Percentiles rank a stretch among this genome's conserved stretches.
These are phyloP conservation scores for Chloropsis cyanopogon DNA, from an alignment of 2,113 vertebrate genomes.

Conservation along the genomic window DNA sequence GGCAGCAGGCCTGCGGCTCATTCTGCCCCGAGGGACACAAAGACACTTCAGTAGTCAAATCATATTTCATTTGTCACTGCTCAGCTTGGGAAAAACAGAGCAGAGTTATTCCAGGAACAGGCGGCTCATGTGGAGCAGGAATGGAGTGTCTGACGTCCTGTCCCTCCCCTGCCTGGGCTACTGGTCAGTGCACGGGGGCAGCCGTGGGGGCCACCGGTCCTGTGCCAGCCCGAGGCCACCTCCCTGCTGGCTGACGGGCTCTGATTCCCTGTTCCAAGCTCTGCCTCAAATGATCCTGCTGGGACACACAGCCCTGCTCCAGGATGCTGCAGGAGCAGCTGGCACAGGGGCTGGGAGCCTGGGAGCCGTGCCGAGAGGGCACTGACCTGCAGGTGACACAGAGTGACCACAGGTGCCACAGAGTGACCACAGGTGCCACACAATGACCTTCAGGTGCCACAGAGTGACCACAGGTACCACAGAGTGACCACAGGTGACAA, in stretches of 20 bases:
- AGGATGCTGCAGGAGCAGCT: neutral
- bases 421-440: neutral
- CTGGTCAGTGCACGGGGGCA: no score
- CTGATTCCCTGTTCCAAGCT: neutral
- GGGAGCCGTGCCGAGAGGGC: neutral
- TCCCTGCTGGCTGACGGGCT: rapidly evolving
- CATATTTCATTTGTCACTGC: neutral
- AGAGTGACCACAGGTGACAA: no score
- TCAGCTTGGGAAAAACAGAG: neutral
- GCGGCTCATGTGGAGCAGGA: neutral
- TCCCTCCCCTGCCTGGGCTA: neutral
- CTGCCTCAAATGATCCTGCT: neutral
- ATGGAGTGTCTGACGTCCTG: neutral
- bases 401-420: neutral
- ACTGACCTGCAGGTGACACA: no score
- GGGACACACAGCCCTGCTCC: neutral
- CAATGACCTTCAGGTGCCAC: neutral
- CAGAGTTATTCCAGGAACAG: neutral
- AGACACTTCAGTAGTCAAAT: neutral
- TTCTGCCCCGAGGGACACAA: neutral
- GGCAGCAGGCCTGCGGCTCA: rapidly evolving
- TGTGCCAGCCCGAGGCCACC: no score
- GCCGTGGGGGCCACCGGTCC: no score
- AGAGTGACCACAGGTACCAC: no score
- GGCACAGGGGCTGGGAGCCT: rapidly evolving